phyloP scores from a whole-genome alignment of 2,888 invertebrate species.

The Zonitis immaculata region DNA sequence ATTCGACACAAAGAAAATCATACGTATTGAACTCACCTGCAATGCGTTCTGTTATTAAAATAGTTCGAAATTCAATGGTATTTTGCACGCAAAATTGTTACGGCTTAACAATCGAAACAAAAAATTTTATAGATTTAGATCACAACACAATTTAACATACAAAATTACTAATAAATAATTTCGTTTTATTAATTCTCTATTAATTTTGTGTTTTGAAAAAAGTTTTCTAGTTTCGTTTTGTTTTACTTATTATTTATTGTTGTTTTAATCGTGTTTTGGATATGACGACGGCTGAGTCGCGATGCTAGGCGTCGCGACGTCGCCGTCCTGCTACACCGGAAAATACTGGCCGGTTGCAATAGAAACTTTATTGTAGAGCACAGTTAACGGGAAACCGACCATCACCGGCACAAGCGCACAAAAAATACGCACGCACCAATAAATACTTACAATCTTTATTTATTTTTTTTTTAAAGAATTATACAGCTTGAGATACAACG shows the following conservation, averaged over 20 bases:
- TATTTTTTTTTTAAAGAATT: neutral
- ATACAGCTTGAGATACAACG: too few species aligned
- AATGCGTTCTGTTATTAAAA: neutral
- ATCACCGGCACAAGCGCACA: slow-evolving; percentile 1
- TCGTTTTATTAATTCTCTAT: too few species aligned
- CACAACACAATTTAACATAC: too few species aligned
- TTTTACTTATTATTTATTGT: too few species aligned
- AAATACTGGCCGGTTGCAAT: neutral
- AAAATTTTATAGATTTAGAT: too few species aligned
- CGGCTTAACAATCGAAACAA: neutral
- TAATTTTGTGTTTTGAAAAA: too few species aligned
- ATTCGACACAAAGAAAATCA: neutral
- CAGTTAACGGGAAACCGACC: neutral
- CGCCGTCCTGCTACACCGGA: neutral
- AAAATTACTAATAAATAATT: too few species aligned
- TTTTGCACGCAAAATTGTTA: neutral
- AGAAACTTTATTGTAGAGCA: neutral
- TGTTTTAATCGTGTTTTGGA: too few species aligned
- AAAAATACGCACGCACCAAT: neutral
- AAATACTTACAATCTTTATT: neutral
- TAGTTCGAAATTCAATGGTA: neutral
- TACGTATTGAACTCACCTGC: neutral
- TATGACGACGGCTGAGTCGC: slow-evolving; percentile 1
- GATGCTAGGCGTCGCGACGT: neutral
- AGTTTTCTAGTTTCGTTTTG: too few species aligned